Percentiles rank a stretch among this genome's conserved stretches.
Conservation (phyloP, 30 jellyfish, hydroid and myxozoan species). For the Aurelia sp. region DNA sequence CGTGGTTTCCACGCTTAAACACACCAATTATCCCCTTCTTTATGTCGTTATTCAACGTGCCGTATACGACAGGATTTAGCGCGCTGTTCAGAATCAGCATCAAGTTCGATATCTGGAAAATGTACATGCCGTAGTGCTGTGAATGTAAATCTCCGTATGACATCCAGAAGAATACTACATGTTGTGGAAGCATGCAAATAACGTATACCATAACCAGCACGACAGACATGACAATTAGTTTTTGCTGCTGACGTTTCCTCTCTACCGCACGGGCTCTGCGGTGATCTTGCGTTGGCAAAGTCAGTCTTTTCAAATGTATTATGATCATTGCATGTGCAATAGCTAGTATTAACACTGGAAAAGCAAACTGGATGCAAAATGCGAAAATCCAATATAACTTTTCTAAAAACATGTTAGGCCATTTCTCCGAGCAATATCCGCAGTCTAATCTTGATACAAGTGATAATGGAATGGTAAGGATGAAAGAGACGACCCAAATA, state of each 20-base stretch:
- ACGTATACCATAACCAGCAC: constrained; percentile 72
- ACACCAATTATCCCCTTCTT: constrained; percentile 69
- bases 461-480: constrained; percentile 82
- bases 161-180: constrained; percentile 85
- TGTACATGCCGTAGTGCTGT: constrained; percentile 50
- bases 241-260: constrained; percentile 78
- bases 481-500: constrained; percentile 78
- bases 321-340: constrained; percentile 76
- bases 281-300: constrained; percentile 32
- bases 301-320: constrained; percentile 39
- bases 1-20: constrained; percentile 13
- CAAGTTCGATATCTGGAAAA: constrained; percentile 70
- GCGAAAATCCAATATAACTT: constrained; percentile 78
- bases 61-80: constrained; percentile 88
- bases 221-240: constrained; percentile 66
- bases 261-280: constrained; percentile 30
- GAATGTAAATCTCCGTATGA: constrained; percentile 50
- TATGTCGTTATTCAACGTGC: constrained; percentile 87
- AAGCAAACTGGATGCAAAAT: constrained; percentile 76
- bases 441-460: constrained; percentile 65
- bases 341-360: constrained; percentile 74
- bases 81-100: constrained; percentile 83
- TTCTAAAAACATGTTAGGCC: constrained; percentile 74
- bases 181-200: constrained; percentile 93
- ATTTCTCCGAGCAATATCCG: constrained; percentile 74